A percentile compares a stretch with the other conserved stretches of the same genome.
These are phyloP conservation scores for Helobdella robusta DNA, from an alignment of 2,888 invertebrate genomes.

Conservation along the genomic window DNA sequence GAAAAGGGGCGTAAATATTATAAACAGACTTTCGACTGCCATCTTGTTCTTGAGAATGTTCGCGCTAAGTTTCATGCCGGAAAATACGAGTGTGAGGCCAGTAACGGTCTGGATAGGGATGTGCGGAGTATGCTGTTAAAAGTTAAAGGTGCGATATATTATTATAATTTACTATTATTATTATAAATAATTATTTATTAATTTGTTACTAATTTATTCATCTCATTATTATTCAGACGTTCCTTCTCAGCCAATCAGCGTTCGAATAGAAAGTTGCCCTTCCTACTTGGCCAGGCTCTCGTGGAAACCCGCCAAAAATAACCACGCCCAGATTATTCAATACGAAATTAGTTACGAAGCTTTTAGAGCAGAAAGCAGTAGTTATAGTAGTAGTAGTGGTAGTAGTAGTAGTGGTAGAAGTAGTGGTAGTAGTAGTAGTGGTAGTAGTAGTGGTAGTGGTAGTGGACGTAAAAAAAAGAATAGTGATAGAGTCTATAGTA, in stretches of 20 bases:
- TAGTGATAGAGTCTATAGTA: constrained; percentile 3
- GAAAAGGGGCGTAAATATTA: neutral
- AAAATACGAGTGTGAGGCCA: neutral
- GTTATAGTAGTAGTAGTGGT: neutral
- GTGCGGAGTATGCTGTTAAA: neutral
- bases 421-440: constrained; percentile 17
- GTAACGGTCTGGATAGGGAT: neutral
- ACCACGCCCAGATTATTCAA: constrained; percentile 39
- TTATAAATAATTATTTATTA: neutral
- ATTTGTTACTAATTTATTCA: neutral
- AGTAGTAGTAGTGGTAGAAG: constrained; percentile 7
- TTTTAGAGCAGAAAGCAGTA: constrained; percentile 25
- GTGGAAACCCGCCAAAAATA: constrained; percentile 57
- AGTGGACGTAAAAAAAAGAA: neutral
- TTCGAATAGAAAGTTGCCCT: constrained; percentile 54
- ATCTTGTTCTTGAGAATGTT: neutral
- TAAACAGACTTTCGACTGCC: neutral
- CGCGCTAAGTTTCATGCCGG: neutral
- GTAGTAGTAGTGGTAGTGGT: constrained; percentile 16
- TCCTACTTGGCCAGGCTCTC: constrained; percentile 64
- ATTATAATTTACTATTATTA: neutral
- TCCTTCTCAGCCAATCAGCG: constrained; percentile 57
- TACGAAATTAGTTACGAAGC: constrained; percentile 41
- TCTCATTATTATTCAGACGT: too few species aligned
- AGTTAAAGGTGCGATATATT: neutral